These are phyloP conservation scores for Camponotus vicinus DNA, from an alignment of 1,140 invertebrate genomes.

Conservation along the genomic window DNA sequence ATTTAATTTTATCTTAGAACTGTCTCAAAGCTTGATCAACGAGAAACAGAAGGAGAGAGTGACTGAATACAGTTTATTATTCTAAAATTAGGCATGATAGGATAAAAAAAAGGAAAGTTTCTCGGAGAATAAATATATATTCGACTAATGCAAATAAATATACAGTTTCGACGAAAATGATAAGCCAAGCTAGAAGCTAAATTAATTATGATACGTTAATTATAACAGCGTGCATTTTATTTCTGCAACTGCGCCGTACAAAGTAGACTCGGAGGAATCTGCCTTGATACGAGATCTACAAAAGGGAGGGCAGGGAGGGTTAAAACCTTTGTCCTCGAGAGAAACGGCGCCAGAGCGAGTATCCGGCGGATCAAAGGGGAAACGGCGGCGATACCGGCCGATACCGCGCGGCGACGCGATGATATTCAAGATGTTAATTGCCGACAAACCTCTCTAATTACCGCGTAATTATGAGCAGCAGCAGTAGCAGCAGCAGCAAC, in stretches of 20 bases:
- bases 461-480: conserved; percentile 80
- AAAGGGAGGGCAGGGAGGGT: background rate
- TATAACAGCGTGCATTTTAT: background rate
- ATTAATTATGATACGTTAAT: background rate
- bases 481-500: conserved; percentile 12
- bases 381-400: conserved; percentile 39
- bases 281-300: background rate
- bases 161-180: background rate
- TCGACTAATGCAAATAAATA: background rate
- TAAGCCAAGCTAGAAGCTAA: background rate
- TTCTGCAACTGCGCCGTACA: background rate
- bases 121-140: background rate
- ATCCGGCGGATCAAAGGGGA: conserved; percentile 22
- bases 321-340: conserved; percentile 18
- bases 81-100: background rate
- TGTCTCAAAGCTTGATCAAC: background rate
- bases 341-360: conserved; percentile 24
- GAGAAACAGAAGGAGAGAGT: background rate
- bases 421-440: conserved; percentile 82
- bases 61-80: background rate
- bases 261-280: background rate
- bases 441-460: conserved; percentile 85
- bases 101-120: background rate
- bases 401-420: conserved; percentile 60
- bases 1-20: background rate